These are phyloP conservation scores for Otus sunia DNA, from an alignment of 2,113 vertebrate species.

Conservation along the genomic window DNA sequence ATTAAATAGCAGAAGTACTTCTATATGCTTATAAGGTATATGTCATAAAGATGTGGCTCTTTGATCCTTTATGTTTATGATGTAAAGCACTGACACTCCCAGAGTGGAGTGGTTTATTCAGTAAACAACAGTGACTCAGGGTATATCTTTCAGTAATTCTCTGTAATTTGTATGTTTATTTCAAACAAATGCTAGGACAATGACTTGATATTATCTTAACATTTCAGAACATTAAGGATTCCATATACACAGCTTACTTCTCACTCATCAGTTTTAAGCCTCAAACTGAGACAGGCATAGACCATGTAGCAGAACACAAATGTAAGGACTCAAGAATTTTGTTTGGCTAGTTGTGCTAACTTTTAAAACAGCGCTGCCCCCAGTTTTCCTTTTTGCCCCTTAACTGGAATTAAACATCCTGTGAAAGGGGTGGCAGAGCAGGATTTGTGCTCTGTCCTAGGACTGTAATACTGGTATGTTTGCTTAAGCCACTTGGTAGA, in stretches of 20 bases:
- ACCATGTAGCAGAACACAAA: background rate
- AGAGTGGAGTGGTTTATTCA: background rate
- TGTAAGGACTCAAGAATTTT: background rate
- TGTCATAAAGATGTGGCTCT: background rate
- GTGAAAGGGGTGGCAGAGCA: background rate
- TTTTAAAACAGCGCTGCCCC: background rate
- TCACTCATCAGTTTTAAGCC: background rate
- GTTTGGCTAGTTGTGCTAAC: background rate
- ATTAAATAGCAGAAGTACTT: background rate
- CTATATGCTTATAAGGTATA: background rate
- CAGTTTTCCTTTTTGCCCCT: background rate
- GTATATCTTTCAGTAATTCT: background rate
- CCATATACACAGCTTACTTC: background rate
- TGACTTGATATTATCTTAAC: background rate
- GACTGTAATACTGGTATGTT: background rate
- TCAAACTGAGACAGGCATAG: background rate
- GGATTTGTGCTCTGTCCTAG: background rate
- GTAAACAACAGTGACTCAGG: background rate
- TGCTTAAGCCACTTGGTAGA: background rate
- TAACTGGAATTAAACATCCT: background rate
- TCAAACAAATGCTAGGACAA: background rate
- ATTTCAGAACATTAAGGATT: background rate
- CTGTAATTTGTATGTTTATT: slow-evolving; percentile 2
- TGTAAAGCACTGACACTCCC: background rate
- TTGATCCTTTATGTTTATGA: background rate